Conservation (phyloP, 2,113 vertebrate genomes). For the Hypomesus transpacificus region DNA sequence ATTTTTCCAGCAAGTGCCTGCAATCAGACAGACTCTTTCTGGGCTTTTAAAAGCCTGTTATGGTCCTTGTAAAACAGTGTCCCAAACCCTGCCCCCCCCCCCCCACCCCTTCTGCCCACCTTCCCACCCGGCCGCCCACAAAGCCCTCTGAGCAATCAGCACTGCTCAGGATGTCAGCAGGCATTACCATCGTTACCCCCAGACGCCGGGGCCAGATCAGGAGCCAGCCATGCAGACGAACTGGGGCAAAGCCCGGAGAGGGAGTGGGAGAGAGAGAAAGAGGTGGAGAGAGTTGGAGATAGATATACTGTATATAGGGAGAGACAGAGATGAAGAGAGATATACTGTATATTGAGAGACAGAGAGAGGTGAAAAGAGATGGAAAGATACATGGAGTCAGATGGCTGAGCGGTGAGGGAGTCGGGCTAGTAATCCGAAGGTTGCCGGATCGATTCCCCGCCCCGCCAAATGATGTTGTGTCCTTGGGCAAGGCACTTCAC, state of each 20-base stretch:
- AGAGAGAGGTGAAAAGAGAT: too few species aligned
- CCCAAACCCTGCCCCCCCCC: slow-evolving; percentile 29
- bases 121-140: slow-evolving; percentile 32
- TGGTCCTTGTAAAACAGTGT: slow-evolving; percentile 47
- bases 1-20: slow-evolving; percentile 46
- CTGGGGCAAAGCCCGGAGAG: slow-evolving; percentile 51
- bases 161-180: slow-evolving; percentile 66
- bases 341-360: too few species aligned
- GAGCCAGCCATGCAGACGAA: slow-evolving; percentile 50
- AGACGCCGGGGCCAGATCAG: slow-evolving; percentile 35
- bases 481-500: too few species aligned
- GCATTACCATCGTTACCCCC: slow-evolving; percentile 59
- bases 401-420: too few species aligned
- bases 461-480: too few species aligned
- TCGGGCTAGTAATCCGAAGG: too few species aligned
- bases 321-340: neutral
- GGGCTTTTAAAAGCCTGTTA: slow-evolving; percentile 66
- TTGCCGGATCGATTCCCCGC: too few species aligned
- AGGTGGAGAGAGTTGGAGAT: neutral
- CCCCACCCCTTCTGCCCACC: slow-evolving; percentile 36
- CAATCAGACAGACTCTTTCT: slow-evolving; percentile 45
- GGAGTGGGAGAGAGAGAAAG: neutral
- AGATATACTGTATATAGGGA: too few species aligned
- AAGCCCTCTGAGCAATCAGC: slow-evolving; percentile 59
- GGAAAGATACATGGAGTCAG: too few species aligned